Percentiles rank a stretch among this genome's conserved stretches.
phyloP scores from a whole-genome alignment of 2,888 invertebrate genomes.

The Dioctria linearis region DNA sequence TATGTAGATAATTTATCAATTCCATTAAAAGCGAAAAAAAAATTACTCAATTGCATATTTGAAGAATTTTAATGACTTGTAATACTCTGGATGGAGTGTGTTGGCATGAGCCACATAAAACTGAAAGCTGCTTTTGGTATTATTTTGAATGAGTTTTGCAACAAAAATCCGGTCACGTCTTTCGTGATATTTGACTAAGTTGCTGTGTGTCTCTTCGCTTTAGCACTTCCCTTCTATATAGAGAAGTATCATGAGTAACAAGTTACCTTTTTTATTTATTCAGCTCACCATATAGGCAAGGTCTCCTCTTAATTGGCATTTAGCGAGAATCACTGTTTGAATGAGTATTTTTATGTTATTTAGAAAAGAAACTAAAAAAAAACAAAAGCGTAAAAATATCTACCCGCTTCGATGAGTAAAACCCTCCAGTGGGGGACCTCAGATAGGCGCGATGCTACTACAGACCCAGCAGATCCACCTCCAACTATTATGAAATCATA shows the following conservation, averaged over 20 bases:
- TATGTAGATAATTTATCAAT: background rate
- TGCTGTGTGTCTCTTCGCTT: background rate
- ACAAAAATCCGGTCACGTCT: conserved; percentile 14
- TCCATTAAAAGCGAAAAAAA: conserved; percentile 22
- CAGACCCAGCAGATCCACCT: conserved; percentile 70
- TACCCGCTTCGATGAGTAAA: conserved; percentile 71
- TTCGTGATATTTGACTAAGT: background rate
- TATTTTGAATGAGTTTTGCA: conserved; percentile 44
- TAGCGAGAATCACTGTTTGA: background rate
- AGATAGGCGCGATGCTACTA: conserved; percentile 70
- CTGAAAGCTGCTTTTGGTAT: background rate
- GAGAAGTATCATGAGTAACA: background rate
- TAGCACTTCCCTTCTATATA: too few species aligned
- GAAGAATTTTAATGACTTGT: background rate
- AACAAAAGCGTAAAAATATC: conserved; percentile 59
- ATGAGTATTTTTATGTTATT: background rate
- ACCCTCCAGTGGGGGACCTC: conserved; percentile 71
- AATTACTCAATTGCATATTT: background rate
- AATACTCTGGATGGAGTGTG: background rate
- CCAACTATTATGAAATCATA: conserved; percentile 71
- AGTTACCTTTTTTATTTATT: background rate
- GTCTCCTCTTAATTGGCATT: background rate
- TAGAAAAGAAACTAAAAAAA: background rate
- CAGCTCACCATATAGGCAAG: background rate
- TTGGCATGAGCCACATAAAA: conserved; percentile 19